These are phyloP conservation scores for Vandiemenella viatica DNA, from an alignment of 2,888 invertebrate species.

Conservation along the genomic window DNA sequence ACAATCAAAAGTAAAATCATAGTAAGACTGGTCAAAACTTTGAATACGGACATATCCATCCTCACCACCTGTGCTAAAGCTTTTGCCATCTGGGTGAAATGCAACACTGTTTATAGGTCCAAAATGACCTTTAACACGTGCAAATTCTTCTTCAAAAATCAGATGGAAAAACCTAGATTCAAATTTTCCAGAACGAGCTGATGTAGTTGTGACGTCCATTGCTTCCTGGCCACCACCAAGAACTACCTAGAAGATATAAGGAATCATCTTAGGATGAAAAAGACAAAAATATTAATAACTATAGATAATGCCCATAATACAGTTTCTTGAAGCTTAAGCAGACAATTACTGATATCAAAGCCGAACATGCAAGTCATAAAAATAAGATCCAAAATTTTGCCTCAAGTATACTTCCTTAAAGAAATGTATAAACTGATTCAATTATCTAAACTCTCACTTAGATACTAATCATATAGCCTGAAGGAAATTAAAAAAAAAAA, in stretches of 20 bases:
- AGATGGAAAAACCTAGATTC: conserved; percentile 89
- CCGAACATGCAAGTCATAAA: too few relatives aligned
- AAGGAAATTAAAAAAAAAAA: too few relatives aligned
- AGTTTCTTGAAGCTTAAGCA: neutral
- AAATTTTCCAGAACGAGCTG: conserved; percentile 88
- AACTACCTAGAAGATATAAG: conserved; percentile 43
- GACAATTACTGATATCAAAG: too few relatives aligned
- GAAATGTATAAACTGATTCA: too few relatives aligned
- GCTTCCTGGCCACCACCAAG: conserved; percentile 99
- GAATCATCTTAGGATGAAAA: conserved; percentile 3
- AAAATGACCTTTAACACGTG: conserved; percentile 96
- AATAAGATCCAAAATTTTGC: too few relatives aligned
- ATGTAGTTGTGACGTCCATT: conserved; percentile 95
- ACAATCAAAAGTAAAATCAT: conserved; percentile 86
- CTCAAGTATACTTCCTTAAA: too few relatives aligned
- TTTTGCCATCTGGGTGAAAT: conserved; percentile 95
- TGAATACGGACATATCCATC: conserved; percentile 96
- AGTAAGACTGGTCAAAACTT: conserved; percentile 90
- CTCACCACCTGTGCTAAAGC: conserved; percentile 94
- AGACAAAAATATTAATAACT: conserved; percentile 2
- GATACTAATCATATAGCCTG: too few relatives aligned
- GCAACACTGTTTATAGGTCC: conserved; percentile 97
- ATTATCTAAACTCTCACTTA: too few relatives aligned
- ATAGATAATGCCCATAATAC: too few relatives aligned
- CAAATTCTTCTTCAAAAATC: conserved; percentile 94